These are phyloP conservation scores for Aspidoscelis tigris DNA, from an alignment of 2,113 vertebrate genomes.

Conservation along the genomic window DNA sequence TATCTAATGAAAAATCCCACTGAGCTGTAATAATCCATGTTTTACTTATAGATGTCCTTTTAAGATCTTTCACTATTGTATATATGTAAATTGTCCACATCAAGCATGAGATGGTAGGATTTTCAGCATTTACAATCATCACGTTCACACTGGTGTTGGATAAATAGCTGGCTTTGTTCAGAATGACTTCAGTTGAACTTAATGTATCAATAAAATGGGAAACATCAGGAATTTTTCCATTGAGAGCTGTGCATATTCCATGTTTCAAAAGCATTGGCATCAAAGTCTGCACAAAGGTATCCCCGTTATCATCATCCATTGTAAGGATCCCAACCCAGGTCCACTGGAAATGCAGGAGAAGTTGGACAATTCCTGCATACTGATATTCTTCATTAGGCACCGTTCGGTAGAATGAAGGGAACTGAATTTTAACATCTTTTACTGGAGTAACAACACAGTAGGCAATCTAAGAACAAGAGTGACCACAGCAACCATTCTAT, in stretches of 20 bases:
- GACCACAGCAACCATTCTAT: too few species aligned
- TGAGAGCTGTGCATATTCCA: not conserved
- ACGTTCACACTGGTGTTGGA: not conserved
- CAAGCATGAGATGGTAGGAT: not conserved
- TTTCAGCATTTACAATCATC: not conserved
- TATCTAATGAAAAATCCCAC: not conserved
- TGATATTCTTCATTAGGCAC: not conserved
- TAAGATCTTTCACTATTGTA: not conserved
- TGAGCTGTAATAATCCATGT: not conserved
- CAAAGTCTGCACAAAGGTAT: not conserved
- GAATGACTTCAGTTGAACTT: not conserved
- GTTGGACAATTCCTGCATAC: not conserved
- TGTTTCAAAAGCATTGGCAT: not conserved
- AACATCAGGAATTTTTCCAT: not conserved
- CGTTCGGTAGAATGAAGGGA: conserved; percentile 1
- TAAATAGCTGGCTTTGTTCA: not conserved
- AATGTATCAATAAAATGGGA: not conserved
- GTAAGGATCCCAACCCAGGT: not conserved
- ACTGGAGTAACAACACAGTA: conserved; percentile 13
- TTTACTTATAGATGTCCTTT: not conserved
- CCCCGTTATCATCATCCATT: not conserved
- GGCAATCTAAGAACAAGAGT: conserved; percentile 3
- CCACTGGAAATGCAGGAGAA: conserved; percentile 5
- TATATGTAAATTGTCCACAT: not conserved
- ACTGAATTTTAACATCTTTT: not conserved